A percentile compares a stretch with the other conserved stretches of the same genome.
These are phyloP conservation scores for Chlorodrepanis virens DNA, from an alignment of 2,113 vertebrate species.

Conservation along the genomic window DNA sequence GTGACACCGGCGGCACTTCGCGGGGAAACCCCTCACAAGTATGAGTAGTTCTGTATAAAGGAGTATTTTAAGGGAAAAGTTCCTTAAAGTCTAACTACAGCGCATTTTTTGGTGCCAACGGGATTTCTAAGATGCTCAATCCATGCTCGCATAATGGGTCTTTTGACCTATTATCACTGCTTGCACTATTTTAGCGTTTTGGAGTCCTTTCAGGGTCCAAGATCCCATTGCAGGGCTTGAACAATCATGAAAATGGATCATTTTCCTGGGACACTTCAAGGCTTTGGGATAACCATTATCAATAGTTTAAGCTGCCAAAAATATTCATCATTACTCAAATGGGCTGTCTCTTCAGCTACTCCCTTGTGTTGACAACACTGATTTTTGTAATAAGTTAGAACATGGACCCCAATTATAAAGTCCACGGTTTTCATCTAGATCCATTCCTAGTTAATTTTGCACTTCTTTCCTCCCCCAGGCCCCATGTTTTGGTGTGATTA, in stretches of 20 bases:
- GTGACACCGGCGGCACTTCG: accelerated
- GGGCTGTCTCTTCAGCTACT: background rate
- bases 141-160: background rate
- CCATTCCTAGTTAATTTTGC: background rate
- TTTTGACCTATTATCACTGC: background rate
- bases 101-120: background rate
- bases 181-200: background rate
- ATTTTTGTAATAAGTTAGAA: background rate
- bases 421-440: background rate
- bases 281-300: background rate
- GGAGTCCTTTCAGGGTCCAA: background rate
- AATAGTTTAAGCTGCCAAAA: background rate
- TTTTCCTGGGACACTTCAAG: background rate
- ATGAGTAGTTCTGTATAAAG: accelerated
- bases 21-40: accelerated
- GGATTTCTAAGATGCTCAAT: background rate
- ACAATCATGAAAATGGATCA: background rate
- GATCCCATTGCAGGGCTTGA: background rate
- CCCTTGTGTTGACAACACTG: background rate
- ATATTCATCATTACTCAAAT: background rate
- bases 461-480: background rate
- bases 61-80: background rate
- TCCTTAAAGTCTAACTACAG: background rate
- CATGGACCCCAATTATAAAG: background rate
- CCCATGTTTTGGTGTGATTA: background rate